Conservation (phyloP, 2,113 vertebrate genomes). For the Orthonyx spaldingii region DNA sequence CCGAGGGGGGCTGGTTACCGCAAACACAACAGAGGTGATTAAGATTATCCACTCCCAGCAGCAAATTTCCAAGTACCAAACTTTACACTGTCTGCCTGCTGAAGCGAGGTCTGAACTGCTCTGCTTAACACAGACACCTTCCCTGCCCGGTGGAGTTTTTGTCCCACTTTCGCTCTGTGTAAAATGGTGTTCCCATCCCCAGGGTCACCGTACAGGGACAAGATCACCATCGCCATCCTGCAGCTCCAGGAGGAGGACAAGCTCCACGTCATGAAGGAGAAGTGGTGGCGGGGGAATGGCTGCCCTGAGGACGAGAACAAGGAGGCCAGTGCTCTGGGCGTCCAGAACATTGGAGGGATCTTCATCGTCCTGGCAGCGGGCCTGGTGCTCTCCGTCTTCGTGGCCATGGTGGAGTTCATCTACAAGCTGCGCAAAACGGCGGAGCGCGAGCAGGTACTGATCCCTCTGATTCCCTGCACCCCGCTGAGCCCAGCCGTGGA, state of each 20-base stretch:
- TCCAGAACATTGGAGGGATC: conserved; percentile 96
- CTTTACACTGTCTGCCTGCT: fast-evolving
- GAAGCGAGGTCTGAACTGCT: neutral
- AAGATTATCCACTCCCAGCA: neutral
- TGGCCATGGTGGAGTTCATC: conserved; percentile 95
- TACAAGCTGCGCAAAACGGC: conserved; percentile 94
- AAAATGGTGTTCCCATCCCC: neutral
- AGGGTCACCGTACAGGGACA: conserved; percentile 97
- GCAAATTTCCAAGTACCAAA: neutral
- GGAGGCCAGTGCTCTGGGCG: conserved; percentile 90
- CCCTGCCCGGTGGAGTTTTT: neutral
- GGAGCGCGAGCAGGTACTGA: conserved; percentile 88
- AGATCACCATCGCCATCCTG: conserved; percentile 96
- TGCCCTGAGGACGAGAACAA: conserved; percentile 91
- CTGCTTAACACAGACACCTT: fast-evolving
- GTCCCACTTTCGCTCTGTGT: neutral
- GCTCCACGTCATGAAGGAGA: conserved; percentile 94
- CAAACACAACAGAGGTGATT: neutral
- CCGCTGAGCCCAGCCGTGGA: fast-evolving
- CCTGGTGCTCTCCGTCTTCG: conserved; percentile 90
- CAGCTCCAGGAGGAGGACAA: conserved; percentile 95
- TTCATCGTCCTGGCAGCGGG: conserved; percentile 96
- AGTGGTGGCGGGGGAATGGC: conserved; percentile 93
- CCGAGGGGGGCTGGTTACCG: fast-evolving
- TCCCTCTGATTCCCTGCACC: neutral